These are phyloP conservation scores for Palaemon carinicauda DNA, from an alignment of 1,140 invertebrate genomes.

Conservation along the genomic window DNA sequence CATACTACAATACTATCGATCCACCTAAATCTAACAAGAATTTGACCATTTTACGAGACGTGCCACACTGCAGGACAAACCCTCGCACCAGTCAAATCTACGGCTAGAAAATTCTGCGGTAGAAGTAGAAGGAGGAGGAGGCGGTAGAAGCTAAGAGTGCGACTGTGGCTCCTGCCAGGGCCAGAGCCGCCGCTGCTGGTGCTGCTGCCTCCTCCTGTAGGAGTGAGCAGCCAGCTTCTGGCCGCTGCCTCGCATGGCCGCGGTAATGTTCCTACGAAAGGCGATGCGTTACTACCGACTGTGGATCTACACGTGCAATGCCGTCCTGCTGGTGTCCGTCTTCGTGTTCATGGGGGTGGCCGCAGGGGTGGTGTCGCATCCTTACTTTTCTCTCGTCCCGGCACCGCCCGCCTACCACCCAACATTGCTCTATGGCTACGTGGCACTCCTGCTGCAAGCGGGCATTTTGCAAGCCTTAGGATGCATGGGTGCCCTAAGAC, in stretches of 20 bases:
- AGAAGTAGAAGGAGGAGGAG: background rate
- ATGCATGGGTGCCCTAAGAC: slow-evolving; percentile 79
- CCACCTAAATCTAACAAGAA: no score
- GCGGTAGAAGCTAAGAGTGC: background rate
- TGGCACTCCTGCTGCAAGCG: slow-evolving; percentile 77
- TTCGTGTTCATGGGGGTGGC: slow-evolving; percentile 82
- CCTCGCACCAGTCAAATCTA: no score
- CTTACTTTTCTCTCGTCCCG: slow-evolving; percentile 65
- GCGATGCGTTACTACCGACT: slow-evolving; percentile 81
- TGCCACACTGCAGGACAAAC: no score
- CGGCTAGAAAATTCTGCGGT: background rate
- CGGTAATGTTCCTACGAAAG: slow-evolving; percentile 64
- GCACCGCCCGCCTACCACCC: slow-evolving; percentile 74
- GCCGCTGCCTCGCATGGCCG: slow-evolving; percentile 51
- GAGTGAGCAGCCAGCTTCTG: slow-evolving; percentile 47
- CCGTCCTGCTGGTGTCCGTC: slow-evolving; percentile 81
- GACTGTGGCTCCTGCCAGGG: slow-evolving; percentile 20
- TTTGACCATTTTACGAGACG: no score
- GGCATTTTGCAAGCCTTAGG: slow-evolving; percentile 73
- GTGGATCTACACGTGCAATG: slow-evolving; percentile 92
- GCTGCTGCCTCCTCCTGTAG: slow-evolving; percentile 36
- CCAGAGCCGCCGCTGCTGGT: background rate
- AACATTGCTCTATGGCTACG: slow-evolving; percentile 84
- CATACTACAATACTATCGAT: no score
- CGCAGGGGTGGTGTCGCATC: slow-evolving; percentile 73